Base-by-base conservation (phyloP, 2,888 invertebrate genomes). In the Eupithecia abbreviata region DNA sequence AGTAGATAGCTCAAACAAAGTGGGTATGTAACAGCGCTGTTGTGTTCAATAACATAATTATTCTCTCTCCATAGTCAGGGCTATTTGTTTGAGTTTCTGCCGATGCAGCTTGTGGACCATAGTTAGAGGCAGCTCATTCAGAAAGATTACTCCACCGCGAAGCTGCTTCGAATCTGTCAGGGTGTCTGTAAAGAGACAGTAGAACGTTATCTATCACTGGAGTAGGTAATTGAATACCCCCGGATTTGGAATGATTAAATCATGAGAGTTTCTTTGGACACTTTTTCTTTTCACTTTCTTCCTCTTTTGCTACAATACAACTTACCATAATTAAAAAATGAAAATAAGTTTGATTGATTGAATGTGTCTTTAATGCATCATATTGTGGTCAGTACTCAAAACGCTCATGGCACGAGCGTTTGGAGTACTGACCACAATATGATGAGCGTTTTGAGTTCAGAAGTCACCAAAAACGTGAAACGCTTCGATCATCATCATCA, bases 161-260 rank as follows among this genome's bases (percentile, higher is more conserved):
- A 68, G 67, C 45, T 68, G 67, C 45, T 68, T 68, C n/a, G 67
- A 4, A 10, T 68, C 67, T 42, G 67, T 45, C 43, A 68, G 67
- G n/a, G 42, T 68, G 6, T 68, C 67, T 68, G 45, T n/a, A 45
- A 68, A 10, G 3, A 42, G 13, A 41, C 30, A 41, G 43, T 43
- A n/a, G n/a, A 43, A n/a, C n/a, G 1, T 43, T 68, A 68, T 43
- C 66, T 68, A 68, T 43, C 66, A n/a, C n/a, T 0, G 43, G 43
- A 2, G 5, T 15, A 10, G 7, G 7, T 5, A 49, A 51, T 15
- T 51, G 47, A 4, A 47, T 10, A 12, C 12, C 15, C 30, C 30
- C 30, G 30, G 51, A 51, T 15, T 51, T 3, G 51, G 15, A 15
- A 15, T 15, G 10, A 3, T 12, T 1, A 30, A 47, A 47, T 47